Evolutionary conservation across 2,113 vertebrate genomes (phyloP).

Genomic region (Alces alces): DNA sequence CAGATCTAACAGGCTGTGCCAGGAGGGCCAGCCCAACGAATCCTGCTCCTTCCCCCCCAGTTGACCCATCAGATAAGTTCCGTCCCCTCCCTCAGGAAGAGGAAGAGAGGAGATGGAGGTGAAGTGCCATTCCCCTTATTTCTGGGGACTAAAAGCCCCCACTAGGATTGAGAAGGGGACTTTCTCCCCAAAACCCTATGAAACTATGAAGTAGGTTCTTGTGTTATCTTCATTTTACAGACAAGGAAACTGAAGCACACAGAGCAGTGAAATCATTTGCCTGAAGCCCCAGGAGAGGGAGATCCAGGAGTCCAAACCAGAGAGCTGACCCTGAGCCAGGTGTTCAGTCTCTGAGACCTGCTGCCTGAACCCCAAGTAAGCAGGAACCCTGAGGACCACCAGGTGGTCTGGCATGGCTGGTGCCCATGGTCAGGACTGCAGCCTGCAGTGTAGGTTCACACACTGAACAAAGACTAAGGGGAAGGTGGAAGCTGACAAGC

Average conservation of each 20-base stretch:
- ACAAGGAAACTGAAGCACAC: neutral
- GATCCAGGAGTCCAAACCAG: neutral
- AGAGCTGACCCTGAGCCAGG: neutral
- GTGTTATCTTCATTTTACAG: neutral
- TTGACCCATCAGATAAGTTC: neutral
- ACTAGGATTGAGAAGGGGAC: neutral
- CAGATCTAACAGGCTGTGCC: neutral
- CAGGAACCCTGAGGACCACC: neutral
- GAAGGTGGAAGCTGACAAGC: neutral
- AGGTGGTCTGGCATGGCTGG: neutral
- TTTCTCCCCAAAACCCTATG: neutral
- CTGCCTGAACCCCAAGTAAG: neutral
- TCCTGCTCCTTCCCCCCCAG: neutral
- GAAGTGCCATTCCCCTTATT: neutral
- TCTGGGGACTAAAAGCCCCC: neutral
- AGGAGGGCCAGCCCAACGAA: neutral
- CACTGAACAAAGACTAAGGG: neutral
- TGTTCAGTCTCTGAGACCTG: neutral
- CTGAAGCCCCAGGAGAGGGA: neutral
- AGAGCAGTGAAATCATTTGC: neutral
- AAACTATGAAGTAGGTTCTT: neutral
- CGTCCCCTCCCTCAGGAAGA: neutral
- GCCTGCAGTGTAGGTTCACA: fast-evolving
- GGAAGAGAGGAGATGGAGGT: neutral
- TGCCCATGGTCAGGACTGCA: too few species aligned